These are phyloP conservation scores for Eidolon helvum DNA, from an alignment of 2,113 vertebrate genomes.

Conservation along the genomic window DNA sequence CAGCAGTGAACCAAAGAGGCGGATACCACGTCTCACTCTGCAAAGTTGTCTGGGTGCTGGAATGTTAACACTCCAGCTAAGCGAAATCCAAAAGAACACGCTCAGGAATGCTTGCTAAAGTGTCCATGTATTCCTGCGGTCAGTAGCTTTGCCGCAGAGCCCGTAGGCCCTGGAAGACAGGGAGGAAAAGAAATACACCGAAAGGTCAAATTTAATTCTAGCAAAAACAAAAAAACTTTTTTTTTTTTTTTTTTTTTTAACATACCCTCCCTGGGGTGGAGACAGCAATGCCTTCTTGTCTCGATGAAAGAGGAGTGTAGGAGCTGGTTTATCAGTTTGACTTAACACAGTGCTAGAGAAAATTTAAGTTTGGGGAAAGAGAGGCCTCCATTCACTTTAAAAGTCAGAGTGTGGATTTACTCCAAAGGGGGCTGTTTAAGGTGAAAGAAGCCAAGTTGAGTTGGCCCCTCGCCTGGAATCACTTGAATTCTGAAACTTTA, in stretches of 20 bases:
- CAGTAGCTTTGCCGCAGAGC: conserved; percentile 60
- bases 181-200: not conserved
- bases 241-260: not conserved
- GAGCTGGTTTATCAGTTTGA: conserved; percentile 23
- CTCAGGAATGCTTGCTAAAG: conserved; percentile 28
- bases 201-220: conserved; percentile 53
- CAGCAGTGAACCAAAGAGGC: not conserved
- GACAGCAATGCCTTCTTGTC: not conserved
- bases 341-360: conserved; percentile 44
- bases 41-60: not conserved
- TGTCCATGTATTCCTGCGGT: conserved; percentile 51
- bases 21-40: not conserved
- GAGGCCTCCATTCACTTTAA: conserved; percentile 71
- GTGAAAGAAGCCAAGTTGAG: conserved; percentile 84
- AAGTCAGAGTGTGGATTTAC: conserved; percentile 81
- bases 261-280: not conserved
- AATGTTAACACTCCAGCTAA: not conserved
- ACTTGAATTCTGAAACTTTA: conserved; percentile 89
- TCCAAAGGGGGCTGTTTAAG: conserved; percentile 82
- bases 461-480: conserved; percentile 88
- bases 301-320: conserved; percentile 46
- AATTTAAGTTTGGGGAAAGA: conserved; percentile 50
- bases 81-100: conserved; percentile 38
- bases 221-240: not conserved
- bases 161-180: conserved; percentile 39